Evolutionary conservation across 2,797 vertebrate species (phyloP).

Genomic region (Threskiornis aethiopicus): DNA sequence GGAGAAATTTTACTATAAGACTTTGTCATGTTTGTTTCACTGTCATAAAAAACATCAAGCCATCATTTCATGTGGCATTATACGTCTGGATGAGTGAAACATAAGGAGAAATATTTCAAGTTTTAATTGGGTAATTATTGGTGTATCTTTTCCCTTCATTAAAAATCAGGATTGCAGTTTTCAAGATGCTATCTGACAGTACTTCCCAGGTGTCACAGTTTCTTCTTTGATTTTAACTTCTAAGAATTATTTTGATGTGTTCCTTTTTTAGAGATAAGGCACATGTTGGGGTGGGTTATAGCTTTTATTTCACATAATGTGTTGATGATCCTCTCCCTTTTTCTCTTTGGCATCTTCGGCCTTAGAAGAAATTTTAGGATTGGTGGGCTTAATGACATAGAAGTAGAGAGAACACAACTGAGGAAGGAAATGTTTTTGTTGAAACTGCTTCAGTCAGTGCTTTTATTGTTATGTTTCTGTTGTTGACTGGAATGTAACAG

Average conservation of each 20-base stretch:
- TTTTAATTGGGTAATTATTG: background rate
- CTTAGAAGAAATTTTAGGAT: background rate
- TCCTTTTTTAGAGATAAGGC: background rate
- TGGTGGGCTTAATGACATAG: background rate
- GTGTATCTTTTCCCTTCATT: background rate
- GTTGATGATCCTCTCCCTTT: background rate
- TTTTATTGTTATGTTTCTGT: background rate
- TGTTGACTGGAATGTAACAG: background rate
- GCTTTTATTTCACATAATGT: background rate
- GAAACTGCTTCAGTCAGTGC: background rate
- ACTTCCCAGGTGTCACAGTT: background rate
- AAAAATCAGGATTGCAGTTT: background rate
- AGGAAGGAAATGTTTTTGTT: background rate
- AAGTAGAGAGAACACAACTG: background rate
- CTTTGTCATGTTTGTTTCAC: background rate
- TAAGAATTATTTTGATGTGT: background rate
- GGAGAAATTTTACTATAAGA: background rate
- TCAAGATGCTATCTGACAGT: background rate
- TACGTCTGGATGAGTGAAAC: background rate
- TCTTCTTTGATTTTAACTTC: background rate
- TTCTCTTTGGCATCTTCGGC: background rate
- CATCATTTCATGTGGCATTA: rapidly evolving
- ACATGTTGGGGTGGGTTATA: rapidly evolving
- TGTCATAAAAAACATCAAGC: background rate
- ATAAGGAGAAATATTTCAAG: background rate